Conservation (phyloP, 2,888 invertebrate species). For the Ormyrus nitidulus region DNA sequence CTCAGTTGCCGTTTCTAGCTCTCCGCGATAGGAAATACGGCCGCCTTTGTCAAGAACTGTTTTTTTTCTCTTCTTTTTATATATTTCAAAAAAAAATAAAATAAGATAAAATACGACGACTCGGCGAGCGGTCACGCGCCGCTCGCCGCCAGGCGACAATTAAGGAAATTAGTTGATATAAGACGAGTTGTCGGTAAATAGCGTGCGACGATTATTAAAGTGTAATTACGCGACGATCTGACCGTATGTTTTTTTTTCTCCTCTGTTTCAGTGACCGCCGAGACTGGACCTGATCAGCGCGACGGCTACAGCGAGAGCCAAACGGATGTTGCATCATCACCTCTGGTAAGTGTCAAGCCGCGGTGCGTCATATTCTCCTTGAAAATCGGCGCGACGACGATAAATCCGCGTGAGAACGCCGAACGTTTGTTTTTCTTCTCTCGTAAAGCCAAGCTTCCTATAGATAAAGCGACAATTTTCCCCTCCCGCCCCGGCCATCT, state of each 20-base stretch:
- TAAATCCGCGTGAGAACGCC: conserved; percentile 38
- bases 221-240: background rate
- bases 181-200: background rate
- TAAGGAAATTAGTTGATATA: background rate
- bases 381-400: conserved; percentile 30
- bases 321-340: conserved; percentile 67
- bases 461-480: conserved; percentile 44
- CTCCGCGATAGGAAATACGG: background rate
- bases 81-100: too few species aligned
- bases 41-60: background rate
- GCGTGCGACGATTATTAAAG: background rate
- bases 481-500: background rate
- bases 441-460: background rate
- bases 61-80: too few species aligned
- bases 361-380: conserved; percentile 37
- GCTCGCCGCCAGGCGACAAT: background rate
- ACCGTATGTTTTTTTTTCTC: conserved; percentile 29
- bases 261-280: conserved; percentile 66
- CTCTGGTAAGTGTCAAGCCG: conserved; percentile 63
- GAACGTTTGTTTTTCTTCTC: conserved; percentile 11
- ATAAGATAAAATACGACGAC: too few species aligned
- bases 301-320: conserved; percentile 61
- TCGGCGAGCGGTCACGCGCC: too few species aligned
- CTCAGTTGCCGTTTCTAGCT: conserved; percentile 6
- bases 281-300: conserved; percentile 64